Conservation (phyloP, 2,888 invertebrate genomes). For the Petrolisthes manimaculis region DNA sequence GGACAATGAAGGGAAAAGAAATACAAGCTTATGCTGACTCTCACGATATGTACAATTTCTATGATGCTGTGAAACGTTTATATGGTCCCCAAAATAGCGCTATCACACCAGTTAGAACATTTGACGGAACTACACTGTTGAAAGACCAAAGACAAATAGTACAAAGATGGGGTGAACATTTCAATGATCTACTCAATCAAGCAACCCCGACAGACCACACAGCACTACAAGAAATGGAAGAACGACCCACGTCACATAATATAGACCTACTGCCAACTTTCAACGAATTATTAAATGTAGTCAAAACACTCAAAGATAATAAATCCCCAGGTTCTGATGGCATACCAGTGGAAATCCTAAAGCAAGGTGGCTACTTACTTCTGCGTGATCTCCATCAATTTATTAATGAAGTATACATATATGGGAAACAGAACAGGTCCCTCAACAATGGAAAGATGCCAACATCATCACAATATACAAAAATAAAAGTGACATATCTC, state of each 20-base stretch:
- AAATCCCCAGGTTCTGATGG: not conserved
- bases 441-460: not conserved
- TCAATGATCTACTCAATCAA: not conserved
- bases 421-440: not conserved
- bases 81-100: not conserved
- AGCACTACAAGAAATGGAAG: not conserved
- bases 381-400: not conserved
- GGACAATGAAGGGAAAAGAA: too few species aligned
- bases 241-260: not conserved
- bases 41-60: too few species aligned
- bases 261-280: not conserved
- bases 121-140: too few species aligned
- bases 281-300: not conserved
- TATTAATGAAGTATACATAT: not conserved
- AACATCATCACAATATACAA: not conserved
- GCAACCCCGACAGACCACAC: not conserved
- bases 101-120: not conserved
- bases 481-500: not conserved
- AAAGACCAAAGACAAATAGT: not conserved
- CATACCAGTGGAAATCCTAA: not conserved
- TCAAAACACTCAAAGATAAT: not conserved
- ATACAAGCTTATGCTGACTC: too few species aligned
- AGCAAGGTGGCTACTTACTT: not conserved
- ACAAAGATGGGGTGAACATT: not conserved
- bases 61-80: not conserved